Evolutionary conservation across 2,797 vertebrate genomes (phyloP).

Genomic region (Rousettus madagascariensis): DNA sequence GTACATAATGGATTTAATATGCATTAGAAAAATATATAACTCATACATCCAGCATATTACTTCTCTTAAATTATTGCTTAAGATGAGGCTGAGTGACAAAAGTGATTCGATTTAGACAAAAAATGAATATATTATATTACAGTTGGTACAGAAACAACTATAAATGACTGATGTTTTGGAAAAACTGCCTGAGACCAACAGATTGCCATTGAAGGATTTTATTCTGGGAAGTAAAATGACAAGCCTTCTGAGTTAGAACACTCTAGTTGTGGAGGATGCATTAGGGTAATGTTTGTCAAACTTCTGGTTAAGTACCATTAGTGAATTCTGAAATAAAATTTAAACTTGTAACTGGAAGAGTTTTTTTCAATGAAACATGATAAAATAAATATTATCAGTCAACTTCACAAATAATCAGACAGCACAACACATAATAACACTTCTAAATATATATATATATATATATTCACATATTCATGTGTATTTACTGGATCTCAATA

Average conservation of each 20-base stretch:
- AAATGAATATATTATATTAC: not conserved
- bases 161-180: not conserved
- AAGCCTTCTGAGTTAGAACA: not conserved
- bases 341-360: not conserved
- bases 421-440: not conserved
- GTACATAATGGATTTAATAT: not conserved
- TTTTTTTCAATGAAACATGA: not conserved
- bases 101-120: not conserved
- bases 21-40: not conserved
- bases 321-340: constrained; percentile 39
- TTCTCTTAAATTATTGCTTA: constrained; percentile 14
- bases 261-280: not conserved
- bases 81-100: not conserved
- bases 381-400: constrained; percentile 12
- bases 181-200: not conserved
- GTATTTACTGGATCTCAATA: not conserved
- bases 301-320: not conserved
- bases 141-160: not conserved
- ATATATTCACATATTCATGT: not conserved
- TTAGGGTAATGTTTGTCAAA: not conserved
- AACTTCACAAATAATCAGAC: not conserved
- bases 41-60: not conserved
- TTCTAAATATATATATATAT: too few relatives aligned
- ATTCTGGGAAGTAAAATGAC: not conserved
- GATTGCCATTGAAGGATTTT: not conserved